Percentiles rank a stretch among this genome's conserved stretches.
These are phyloP conservation scores for Heliothis subflexa DNA, from an alignment of 1,140 invertebrate species.

Conservation along the genomic window DNA sequence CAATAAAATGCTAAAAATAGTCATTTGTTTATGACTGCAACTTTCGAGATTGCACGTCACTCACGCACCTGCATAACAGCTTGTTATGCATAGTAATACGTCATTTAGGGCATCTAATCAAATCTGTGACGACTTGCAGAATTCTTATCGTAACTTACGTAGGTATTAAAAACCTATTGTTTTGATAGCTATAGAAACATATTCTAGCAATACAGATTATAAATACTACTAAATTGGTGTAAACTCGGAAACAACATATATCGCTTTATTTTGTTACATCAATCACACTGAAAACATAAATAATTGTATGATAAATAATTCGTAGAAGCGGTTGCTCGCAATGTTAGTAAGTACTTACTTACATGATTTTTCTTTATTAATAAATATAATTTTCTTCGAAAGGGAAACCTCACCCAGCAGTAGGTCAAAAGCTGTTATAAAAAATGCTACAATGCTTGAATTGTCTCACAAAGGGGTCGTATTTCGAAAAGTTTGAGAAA, in stretches of 20 bases:
- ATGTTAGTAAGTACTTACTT: no score
- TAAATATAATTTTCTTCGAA: no score
- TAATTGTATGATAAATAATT: no score
- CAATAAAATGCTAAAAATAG: background rate
- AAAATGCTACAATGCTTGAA: no score
- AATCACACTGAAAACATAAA: background rate
- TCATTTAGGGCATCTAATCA: conserved; percentile 42
- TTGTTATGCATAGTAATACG: conserved; percentile 33
- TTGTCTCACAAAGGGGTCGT: no score
- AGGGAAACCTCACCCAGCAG: no score
- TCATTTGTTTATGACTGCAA: background rate
- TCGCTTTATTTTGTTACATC: background rate
- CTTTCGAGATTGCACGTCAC: conserved; percentile 33
- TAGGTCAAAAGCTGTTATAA: no score
- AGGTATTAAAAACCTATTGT: background rate
- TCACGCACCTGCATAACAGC: background rate
- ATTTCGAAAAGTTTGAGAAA: no score
- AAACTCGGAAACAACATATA: conserved; percentile 4
- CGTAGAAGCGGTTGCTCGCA: no score
- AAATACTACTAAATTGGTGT: conserved; percentile 11
- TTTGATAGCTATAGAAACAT: conserved; percentile 42
- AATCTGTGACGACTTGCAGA: conserved; percentile 46
- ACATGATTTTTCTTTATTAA: no score
- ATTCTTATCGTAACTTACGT: conserved; percentile 51
- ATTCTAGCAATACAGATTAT: conserved; percentile 36